Conservation (phyloP, 2,797 vertebrate genomes). For the Adelosebastes latens region DNA sequence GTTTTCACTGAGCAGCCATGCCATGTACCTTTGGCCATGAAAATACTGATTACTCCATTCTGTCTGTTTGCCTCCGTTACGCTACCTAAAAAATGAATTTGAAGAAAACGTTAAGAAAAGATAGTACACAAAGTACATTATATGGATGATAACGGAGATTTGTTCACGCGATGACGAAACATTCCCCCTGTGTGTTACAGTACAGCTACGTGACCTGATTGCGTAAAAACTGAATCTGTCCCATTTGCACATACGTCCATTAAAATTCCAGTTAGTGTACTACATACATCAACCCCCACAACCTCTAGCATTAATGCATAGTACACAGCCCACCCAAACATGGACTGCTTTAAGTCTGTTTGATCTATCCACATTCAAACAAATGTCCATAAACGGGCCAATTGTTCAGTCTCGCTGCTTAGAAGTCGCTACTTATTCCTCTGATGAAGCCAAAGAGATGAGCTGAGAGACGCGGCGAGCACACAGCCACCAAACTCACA, state of each 20-base stretch:
- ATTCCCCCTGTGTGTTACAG: background rate
- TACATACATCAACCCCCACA: background rate
- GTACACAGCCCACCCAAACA: background rate
- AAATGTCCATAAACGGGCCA: background rate
- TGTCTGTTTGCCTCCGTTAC: background rate
- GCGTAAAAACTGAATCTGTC: background rate
- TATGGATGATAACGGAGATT: background rate
- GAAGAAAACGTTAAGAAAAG: background rate
- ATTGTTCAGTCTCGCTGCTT: background rate
- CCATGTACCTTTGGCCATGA: background rate
- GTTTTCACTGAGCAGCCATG: background rate
- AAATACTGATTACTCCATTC: background rate
- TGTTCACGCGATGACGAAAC: background rate
- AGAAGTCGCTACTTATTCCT: constrained; percentile 2
- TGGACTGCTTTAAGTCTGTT: background rate
- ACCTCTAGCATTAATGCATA: constrained; percentile 23
- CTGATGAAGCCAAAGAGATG: background rate
- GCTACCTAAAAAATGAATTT: background rate
- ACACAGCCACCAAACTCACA: background rate
- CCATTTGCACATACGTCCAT: background rate
- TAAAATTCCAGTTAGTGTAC: constrained; percentile 7
- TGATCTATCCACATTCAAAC: background rate
- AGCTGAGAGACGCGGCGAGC: background rate
- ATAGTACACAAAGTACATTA: background rate
- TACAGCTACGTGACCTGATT: background rate